Evolutionary conservation across 2,888 invertebrate species (phyloP).

Genomic region (Phanerotoma sp.): DNA sequence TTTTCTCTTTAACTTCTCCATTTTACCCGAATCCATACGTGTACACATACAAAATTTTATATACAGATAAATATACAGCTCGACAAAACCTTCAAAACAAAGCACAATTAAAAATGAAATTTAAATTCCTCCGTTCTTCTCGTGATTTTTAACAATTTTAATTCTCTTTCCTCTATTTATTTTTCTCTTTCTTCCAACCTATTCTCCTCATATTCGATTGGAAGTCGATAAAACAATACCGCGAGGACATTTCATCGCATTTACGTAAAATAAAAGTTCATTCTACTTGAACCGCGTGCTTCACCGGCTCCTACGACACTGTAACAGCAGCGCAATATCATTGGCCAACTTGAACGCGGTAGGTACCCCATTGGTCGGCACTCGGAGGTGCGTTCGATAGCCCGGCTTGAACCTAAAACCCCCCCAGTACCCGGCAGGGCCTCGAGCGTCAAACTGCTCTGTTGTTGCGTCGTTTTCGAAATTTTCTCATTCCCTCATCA

Average conservation of each 20-base stretch:
- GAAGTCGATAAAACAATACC: slow-evolving; percentile 9
- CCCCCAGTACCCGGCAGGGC: slow-evolving; percentile 55
- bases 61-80: no score
- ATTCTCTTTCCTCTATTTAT: neutral
- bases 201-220: neutral
- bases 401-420: slow-evolving; percentile 38
- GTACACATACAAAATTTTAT: no score
- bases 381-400: slow-evolving; percentile 54
- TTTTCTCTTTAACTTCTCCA: neutral
- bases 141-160: no score
- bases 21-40: no score
- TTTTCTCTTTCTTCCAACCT: neutral
- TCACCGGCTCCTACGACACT: slow-evolving; percentile 1
- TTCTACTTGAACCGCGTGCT: neutral
- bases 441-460: slow-evolving; percentile 46
- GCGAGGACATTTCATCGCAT: neutral
- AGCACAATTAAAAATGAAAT: no score
- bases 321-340: slow-evolving; percentile 24
- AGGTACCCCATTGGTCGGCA: slow-evolving; percentile 45
- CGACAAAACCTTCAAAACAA: no score
- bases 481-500: no score
- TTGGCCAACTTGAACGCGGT: slow-evolving; percentile 40
- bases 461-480: neutral
- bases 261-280: neutral
- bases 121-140: no score